Percentiles rank a stretch among this genome's conserved stretches.
These are phyloP conservation scores for Erebia palarica DNA, from an alignment of 2,888 invertebrate genomes.

Conservation along the genomic window DNA sequence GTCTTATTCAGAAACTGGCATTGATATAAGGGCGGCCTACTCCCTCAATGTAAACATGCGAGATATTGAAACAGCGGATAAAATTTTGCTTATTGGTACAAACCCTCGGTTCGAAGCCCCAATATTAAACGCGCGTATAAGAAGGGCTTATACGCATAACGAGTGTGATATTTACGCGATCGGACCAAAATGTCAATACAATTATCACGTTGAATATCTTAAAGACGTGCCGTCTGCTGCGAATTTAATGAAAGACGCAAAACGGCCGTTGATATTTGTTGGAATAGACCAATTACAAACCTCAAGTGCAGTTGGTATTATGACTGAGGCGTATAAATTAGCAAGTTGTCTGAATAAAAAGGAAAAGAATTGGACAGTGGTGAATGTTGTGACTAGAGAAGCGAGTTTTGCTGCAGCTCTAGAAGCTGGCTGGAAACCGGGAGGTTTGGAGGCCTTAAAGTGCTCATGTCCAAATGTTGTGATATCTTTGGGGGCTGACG, in stretches of 20 bases:
- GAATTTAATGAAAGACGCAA: slow-evolving; percentile 49
- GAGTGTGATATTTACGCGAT: slow-evolving; percentile 93
- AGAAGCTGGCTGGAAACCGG: slow-evolving; percentile 95
- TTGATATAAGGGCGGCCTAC: slow-evolving; percentile 67
- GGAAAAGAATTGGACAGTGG: slow-evolving; percentile 69
- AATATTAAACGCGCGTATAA: slow-evolving; percentile 95
- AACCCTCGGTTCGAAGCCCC: slow-evolving; percentile 99
- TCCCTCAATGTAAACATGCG: slow-evolving; percentile 85
- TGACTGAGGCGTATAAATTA: slow-evolving; percentile 48
- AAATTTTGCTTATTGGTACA: slow-evolving; percentile 95
- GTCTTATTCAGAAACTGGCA: slow-evolving; percentile 47
- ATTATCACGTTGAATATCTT: slow-evolving; percentile 83
- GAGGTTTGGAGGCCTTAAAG: slow-evolving; percentile 82
- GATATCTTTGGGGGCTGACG: slow-evolving; percentile 96
- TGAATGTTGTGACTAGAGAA: slow-evolving; percentile 95
- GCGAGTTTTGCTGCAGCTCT: slow-evolving; percentile 96
- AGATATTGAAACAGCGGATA: slow-evolving; percentile 88
- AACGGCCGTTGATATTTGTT: slow-evolving; percentile 66
- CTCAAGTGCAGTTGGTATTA: slow-evolving; percentile 46
- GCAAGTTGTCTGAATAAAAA: slow-evolving; percentile 39
- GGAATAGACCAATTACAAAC: slow-evolving; percentile 59
- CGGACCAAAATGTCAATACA: slow-evolving; percentile 94
- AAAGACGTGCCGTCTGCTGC: slow-evolving; percentile 45
- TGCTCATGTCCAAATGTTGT: slow-evolving; percentile 88
- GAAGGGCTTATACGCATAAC: slow-evolving; percentile 95